These are phyloP conservation scores for Epiblema foenella DNA, from an alignment of 2,888 invertebrate species.

Conservation along the genomic window DNA sequence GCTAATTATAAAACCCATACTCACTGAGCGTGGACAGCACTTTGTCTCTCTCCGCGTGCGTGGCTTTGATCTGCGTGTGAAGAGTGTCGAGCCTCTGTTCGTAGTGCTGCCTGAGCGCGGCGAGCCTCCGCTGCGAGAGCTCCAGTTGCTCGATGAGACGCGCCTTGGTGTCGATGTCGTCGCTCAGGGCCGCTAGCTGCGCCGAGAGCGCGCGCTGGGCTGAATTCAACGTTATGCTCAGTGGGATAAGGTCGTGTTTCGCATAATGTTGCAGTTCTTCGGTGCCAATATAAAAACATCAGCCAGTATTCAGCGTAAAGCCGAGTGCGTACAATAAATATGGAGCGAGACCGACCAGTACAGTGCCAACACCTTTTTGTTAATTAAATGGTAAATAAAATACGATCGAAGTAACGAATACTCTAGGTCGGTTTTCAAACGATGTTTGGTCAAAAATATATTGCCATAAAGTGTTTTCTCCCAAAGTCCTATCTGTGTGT, in stretches of 20 bases:
- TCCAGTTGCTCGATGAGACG: constrained; percentile 97
- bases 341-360: too few species aligned
- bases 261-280: background rate
- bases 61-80: constrained; percentile 93
- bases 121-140: constrained; percentile 92
- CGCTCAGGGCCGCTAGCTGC: constrained; percentile 94
- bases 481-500: too few species aligned
- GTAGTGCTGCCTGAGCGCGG: constrained; percentile 94
- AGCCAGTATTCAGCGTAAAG: too few species aligned
- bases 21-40: constrained; percentile 87
- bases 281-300: too few species aligned
- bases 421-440: too few species aligned
- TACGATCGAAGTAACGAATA: too few species aligned
- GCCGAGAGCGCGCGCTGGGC: constrained; percentile 87
- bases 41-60: constrained; percentile 96
- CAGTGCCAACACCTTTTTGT: too few species aligned
- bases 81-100: constrained; percentile 95
- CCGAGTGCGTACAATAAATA: too few species aligned
- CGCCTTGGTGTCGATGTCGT: constrained; percentile 97
- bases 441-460: too few species aligned
- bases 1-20: background rate
- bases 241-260: background rate
- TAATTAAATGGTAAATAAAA: too few species aligned
- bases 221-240: constrained; percentile 46
- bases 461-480: too few species aligned